Percentiles rank a stretch among this genome's conserved stretches.
Evolutionary conservation across 2,113 vertebrate genomes (phyloP).

Genomic region (Tetrax tetrax): DNA sequence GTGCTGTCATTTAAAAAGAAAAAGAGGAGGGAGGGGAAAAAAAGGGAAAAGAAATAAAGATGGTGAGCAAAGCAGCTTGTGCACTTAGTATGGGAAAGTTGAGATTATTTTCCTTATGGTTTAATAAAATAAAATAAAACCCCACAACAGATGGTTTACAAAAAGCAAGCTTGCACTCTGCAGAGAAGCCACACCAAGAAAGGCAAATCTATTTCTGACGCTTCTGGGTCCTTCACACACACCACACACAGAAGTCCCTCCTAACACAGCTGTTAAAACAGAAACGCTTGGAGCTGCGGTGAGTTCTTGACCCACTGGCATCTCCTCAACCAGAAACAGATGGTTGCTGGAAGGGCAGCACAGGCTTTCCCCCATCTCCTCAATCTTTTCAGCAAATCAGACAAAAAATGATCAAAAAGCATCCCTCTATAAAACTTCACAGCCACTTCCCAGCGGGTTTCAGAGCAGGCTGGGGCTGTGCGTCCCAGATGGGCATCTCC

Average conservation of each 20-base stretch:
- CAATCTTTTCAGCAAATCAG: background rate
- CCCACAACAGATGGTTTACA: background rate
- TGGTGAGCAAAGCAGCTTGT: conserved; percentile 49
- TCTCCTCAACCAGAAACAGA: background rate
- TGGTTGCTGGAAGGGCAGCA: background rate
- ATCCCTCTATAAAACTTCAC: background rate
- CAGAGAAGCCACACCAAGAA: conserved; percentile 59
- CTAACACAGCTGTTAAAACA: background rate
- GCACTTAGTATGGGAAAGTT: conserved; percentile 1
- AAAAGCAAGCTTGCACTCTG: conserved; percentile 61
- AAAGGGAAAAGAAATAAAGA: background rate
- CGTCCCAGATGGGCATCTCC: background rate
- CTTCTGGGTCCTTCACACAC: background rate
- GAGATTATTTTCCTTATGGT: background rate
- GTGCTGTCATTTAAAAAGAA: background rate
- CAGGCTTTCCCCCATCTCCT: background rate
- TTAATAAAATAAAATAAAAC: conserved; percentile 1
- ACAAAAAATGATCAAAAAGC: background rate
- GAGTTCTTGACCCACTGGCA: background rate
- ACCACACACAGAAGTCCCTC: background rate
- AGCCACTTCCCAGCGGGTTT: conserved; percentile 12
- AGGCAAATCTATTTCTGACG: background rate
- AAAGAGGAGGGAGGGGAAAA: background rate
- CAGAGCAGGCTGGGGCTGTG: background rate
- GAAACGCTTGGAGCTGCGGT: background rate